phyloP scores from a whole-genome alignment of 2,888 invertebrate genomes.

The Pasiphila rectangulata region DNA sequence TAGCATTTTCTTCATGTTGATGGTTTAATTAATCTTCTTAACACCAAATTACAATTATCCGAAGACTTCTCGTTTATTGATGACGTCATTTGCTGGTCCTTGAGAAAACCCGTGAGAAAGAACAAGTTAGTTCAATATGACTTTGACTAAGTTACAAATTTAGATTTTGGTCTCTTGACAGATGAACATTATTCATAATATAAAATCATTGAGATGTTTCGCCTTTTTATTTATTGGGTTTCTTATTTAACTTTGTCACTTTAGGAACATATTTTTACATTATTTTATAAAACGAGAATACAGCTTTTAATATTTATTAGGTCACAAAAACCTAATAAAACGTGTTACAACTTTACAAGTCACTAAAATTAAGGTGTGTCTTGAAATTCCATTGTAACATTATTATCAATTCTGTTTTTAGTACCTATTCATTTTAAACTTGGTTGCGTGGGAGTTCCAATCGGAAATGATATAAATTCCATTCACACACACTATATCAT shows the following conservation, averaged over 20 bases:
- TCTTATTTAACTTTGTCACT: no score
- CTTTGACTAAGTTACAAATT: constrained; percentile 24
- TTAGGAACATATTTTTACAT: no score
- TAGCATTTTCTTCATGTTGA: no score
- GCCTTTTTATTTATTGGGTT: no score
- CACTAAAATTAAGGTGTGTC: constrained; percentile 20
- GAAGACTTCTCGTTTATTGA: constrained; percentile 19
- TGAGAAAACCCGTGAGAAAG: constrained; percentile 25
- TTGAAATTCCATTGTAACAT: constrained; percentile 9
- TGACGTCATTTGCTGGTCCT: constrained; percentile 26
- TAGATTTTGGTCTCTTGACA: constrained; percentile 8
- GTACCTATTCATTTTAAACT: background rate
- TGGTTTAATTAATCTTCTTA: no score
- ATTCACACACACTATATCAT: no score
- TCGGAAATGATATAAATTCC: constrained; percentile 3
- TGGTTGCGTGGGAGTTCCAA: constrained; percentile 8
- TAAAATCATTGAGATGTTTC: no score
- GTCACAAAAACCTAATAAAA: constrained; percentile 6
- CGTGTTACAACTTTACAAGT: constrained; percentile 10
- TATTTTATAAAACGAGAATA: no score
- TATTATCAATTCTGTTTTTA: background rate
- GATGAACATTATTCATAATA: constrained; percentile 2
- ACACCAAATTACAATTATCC: background rate
- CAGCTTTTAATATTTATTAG: background rate
- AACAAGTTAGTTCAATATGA: constrained; percentile 19